Base-by-base conservation (phyloP, 2,888 invertebrate genomes). In the Ichneumon xanthorius region DNA sequence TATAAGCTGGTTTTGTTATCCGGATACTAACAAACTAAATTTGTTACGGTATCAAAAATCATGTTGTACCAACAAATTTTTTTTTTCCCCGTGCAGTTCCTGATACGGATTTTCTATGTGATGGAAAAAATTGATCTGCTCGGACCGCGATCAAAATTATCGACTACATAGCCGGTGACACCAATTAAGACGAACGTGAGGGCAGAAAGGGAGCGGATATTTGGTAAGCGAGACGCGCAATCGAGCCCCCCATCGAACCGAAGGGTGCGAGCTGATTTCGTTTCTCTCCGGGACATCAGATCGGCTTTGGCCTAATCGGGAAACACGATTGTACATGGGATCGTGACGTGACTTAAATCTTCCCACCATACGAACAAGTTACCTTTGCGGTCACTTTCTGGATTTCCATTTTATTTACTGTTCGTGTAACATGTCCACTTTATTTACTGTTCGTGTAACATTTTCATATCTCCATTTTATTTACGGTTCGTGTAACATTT, bases 141-240 rank as follows among this genome's bases (percentile, higher is more conserved):
- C 53, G 14, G 48, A 76, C 50, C 16, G 55, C 26, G 76, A 83
- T 61, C 26, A 30, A 65, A 82, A 80, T 83, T 48, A 76, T 71
- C 68, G 58, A 53, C 26, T 37, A 40, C 67, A 45, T 45, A 30
- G 37, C 50, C 37, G 55, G 70, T 81, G 73, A 80, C 73, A 78
- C 70, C 61, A 70, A 80, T 85, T 80, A 82, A 76, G 33, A 68
- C 71, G 76, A 11, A 63, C 71, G 61, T 70, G 67, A 78, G 71
- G 79, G 33, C 45, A 53, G 76, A 58, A 22, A 30, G 26, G 11
- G 65, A 78, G 53, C 45, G 78, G 80, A 84, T 84, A 80, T 87
- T 87, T 86, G 63, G 86, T 84, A 87, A 83, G 72, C 86, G 22
- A 76, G 83, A 81, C 73, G 80, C 78, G 83, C 78, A 26, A 37